Conservation (phyloP, 2,113 vertebrate genomes). For the Vulpes ferrilata region DNA sequence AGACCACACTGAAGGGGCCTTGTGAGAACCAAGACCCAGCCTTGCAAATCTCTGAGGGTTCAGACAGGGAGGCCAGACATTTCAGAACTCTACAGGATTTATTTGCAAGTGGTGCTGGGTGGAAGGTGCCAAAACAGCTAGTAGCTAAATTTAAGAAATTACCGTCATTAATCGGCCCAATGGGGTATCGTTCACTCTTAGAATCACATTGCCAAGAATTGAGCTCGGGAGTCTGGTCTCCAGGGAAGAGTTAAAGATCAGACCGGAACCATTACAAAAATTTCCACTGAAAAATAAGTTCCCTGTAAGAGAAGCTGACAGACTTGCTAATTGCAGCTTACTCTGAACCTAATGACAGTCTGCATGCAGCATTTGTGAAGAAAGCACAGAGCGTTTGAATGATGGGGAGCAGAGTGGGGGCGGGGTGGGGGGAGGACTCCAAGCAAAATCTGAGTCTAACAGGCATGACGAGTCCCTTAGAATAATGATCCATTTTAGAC, state of each 20-base stretch:
- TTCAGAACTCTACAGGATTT: neutral
- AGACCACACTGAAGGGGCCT: neutral
- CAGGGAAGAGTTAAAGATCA: conserved; percentile 31
- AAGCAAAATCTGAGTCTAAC: neutral
- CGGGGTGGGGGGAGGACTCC: rapidly evolving
- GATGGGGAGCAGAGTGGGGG: neutral
- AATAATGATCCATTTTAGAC: conserved; percentile 70
- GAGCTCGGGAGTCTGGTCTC: neutral
- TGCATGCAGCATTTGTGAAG: conserved; percentile 59
- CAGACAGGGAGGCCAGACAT: neutral
- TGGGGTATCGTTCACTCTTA: neutral
- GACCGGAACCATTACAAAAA: neutral
- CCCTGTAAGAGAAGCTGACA: conserved; percentile 45
- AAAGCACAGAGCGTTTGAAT: conserved; percentile 58
- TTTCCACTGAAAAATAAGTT: conserved; percentile 24
- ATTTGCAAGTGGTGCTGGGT: neutral
- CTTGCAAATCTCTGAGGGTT: neutral
- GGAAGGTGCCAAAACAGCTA: conserved; percentile 13
- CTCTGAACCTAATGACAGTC: conserved; percentile 54
- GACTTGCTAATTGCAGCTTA: conserved; percentile 59
- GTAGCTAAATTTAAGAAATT: conserved; percentile 29
- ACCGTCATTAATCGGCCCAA: neutral
- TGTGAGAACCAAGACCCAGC: neutral
- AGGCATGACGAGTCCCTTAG: conserved; percentile 32
- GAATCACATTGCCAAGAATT: neutral